phyloP scores from a whole-genome alignment of 2,113 vertebrate genomes.

The Centropus unirufus region DNA sequence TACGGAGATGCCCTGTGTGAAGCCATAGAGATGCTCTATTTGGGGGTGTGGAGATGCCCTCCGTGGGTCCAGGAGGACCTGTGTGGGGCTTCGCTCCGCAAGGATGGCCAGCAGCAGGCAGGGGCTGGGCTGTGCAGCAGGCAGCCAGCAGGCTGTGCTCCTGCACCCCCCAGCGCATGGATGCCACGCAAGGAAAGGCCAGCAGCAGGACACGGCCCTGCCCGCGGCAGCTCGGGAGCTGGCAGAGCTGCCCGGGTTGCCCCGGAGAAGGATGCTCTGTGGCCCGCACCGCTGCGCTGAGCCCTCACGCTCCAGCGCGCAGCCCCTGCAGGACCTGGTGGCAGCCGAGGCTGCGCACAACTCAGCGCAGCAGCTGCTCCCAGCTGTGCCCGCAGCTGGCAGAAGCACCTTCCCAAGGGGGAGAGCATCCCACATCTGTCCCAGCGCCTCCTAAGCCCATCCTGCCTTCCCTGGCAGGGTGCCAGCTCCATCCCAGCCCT shows the following conservation, averaged over 20 bases:
- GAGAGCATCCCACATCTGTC: background rate
- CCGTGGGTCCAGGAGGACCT: accelerated
- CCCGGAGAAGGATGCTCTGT: background rate
- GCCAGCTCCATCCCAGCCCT: background rate
- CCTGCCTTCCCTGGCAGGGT: background rate
- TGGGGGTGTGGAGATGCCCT: background rate
- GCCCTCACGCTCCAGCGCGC: background rate
- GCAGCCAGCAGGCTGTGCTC: conserved; percentile 45
- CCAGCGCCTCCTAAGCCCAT: accelerated
- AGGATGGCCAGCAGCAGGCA: background rate
- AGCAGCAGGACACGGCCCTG: background rate
- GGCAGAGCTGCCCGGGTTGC: background rate
- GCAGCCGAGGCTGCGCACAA: background rate
- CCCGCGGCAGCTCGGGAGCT: background rate
- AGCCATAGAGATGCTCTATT: too few species aligned
- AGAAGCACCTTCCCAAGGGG: background rate
- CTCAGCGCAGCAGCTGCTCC: background rate
- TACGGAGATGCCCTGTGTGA: accelerated
- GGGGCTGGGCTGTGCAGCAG: background rate
- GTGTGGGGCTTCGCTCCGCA: background rate
- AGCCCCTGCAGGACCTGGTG: background rate
- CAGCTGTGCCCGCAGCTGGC: background rate
- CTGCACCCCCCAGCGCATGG: background rate
- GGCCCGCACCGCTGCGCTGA: background rate
- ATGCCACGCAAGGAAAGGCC: background rate